Evolutionary conservation across 2,113 vertebrate species (phyloP).

Genomic region (Xiphophorus hellerii): DNA sequence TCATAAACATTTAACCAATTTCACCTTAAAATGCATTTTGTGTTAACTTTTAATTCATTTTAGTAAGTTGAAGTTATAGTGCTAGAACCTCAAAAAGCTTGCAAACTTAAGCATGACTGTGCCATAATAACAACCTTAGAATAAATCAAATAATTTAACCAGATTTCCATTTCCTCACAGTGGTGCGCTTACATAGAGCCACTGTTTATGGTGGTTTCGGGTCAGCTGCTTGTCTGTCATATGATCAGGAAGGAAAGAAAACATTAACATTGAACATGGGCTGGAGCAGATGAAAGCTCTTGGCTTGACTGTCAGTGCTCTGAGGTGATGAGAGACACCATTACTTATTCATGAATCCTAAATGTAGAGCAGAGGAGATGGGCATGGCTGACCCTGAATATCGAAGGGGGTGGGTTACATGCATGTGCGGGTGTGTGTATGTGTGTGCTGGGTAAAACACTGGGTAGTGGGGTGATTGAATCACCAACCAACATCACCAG

Average conservation of each 20-base stretch:
- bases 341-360: slow-evolving; percentile 81
- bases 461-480: slow-evolving; percentile 58
- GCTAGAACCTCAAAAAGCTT: slow-evolving; percentile 19
- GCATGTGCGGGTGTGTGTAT: slow-evolving; percentile 27
- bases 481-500: slow-evolving; percentile 26
- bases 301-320: slow-evolving; percentile 77
- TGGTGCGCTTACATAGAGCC: slow-evolving; percentile 58
- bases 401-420: slow-evolving; percentile 55
- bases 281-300: slow-evolving; percentile 77
- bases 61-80: not conserved
- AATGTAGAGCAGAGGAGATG: slow-evolving; percentile 76
- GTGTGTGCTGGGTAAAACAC: slow-evolving; percentile 23
- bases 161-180: slow-evolving; percentile 55
- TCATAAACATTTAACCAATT: not conserved
- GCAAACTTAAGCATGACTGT: slow-evolving; percentile 9
- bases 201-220: slow-evolving; percentile 73
- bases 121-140: slow-evolving; percentile 34
- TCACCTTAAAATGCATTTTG: not conserved
- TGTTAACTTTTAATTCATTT: not conserved
- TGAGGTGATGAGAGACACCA: slow-evolving; percentile 73
- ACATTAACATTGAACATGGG: slow-evolving; percentile 79
- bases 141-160: slow-evolving; percentile 58
- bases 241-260: slow-evolving; percentile 76
- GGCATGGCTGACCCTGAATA: slow-evolving; percentile 72
- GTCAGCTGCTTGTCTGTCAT: slow-evolving; percentile 81